A percentile compares a stretch with the other conserved stretches of the same genome.
phyloP scores from a whole-genome alignment of 2,888 invertebrate species.

The Myopa tessellatipennis region DNA sequence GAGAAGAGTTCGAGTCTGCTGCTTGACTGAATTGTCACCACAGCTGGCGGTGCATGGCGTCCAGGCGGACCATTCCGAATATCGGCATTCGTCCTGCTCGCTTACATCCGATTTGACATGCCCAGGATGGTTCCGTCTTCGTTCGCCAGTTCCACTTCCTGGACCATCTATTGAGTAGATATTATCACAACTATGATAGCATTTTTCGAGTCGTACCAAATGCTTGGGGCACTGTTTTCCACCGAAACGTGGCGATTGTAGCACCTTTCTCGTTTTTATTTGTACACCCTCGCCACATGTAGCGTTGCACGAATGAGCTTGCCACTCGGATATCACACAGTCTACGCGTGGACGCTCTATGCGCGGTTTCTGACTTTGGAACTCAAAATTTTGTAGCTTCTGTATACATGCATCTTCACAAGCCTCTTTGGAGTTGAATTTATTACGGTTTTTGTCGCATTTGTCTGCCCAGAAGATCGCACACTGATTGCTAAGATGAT shows the following conservation, averaged over 20 bases:
- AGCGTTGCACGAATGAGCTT: constrained; percentile 68
- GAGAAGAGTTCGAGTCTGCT: constrained; percentile 69
- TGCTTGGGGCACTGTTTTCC: constrained; percentile 71
- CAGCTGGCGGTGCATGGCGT: constrained; percentile 76
- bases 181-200: constrained; percentile 65
- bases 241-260: constrained; percentile 69
- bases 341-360: constrained; percentile 61
- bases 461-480: constrained; percentile 86
- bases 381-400: constrained; percentile 55
- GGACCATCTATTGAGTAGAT: constrained; percentile 58
- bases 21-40: constrained; percentile 71
- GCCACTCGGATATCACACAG: constrained; percentile 71
- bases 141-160: constrained; percentile 43
- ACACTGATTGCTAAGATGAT: constrained; percentile 77
- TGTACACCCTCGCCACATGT: constrained; percentile 70
- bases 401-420: constrained; percentile 76
- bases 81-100: constrained; percentile 70
- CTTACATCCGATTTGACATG: constrained; percentile 45
- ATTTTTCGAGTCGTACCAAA: constrained; percentile 65
- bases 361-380: constrained; percentile 55
- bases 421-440: constrained; percentile 79
- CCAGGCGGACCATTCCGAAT: constrained; percentile 78
- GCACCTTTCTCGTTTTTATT: constrained; percentile 69
- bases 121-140: constrained; percentile 42
- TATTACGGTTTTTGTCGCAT: constrained; percentile 90